These are phyloP conservation scores for Drosophila arizonae DNA, from an alignment of 1,140 invertebrate genomes.

Conservation along the genomic window DNA sequence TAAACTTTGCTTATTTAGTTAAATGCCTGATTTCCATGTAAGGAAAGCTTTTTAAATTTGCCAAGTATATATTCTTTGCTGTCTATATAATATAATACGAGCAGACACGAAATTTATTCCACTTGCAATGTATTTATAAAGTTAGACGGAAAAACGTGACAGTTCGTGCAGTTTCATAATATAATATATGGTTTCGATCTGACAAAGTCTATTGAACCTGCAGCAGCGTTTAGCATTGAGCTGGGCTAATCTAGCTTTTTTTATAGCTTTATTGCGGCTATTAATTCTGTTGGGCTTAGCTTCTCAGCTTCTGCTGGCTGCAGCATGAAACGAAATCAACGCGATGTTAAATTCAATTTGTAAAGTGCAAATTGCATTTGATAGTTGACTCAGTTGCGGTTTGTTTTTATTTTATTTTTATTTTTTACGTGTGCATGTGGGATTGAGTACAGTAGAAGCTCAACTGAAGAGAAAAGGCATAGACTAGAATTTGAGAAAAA, in stretches of 20 bases:
- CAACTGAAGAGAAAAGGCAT: neutral
- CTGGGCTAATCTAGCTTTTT: conserved; percentile 6
- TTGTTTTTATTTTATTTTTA: too few relatives aligned
- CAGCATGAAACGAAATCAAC: conserved; percentile 23
- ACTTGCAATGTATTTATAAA: neutral
- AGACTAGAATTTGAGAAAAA: too few relatives aligned
- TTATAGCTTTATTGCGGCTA: neutral
- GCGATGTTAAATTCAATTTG: conserved; percentile 46
- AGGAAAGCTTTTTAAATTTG: too few relatives aligned
- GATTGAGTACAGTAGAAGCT: neutral
- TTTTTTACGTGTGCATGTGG: too few relatives aligned
- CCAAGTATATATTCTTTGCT: too few relatives aligned
- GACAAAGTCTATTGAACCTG: conserved; percentile 30
- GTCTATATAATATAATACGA: neutral
- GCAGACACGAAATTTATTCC: neutral
- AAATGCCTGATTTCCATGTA: too few relatives aligned
- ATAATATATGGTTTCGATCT: neutral
- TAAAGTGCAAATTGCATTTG: conserved; percentile 23
- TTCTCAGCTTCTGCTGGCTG: neutral
- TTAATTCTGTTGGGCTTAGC: neutral
- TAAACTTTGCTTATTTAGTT: too few relatives aligned
- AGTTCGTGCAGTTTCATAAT: neutral
- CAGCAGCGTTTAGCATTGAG: neutral
- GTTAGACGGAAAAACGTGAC: conserved; percentile 6
- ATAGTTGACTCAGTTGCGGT: conserved; percentile 3